phyloP scores from a whole-genome alignment of 2,797 vertebrate species.

The Leptoclinus maculatus region DNA sequence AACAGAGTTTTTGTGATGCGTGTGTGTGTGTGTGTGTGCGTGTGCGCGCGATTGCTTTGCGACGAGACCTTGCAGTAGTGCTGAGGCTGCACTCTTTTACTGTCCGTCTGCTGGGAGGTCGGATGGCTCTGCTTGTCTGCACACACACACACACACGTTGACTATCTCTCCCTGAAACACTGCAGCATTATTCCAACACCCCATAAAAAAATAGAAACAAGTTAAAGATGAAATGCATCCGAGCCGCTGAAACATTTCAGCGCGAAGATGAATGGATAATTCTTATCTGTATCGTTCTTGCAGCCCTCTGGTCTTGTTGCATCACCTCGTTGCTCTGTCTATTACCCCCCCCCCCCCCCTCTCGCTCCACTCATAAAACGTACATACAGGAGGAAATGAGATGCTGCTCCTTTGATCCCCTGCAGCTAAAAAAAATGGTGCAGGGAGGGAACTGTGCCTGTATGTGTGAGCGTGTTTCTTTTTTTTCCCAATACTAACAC shows the following conservation, averaged over 20 bases:
- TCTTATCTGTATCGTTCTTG: conserved; percentile 27
- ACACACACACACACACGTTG: conserved; percentile 8
- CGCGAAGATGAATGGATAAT: conserved; percentile 59
- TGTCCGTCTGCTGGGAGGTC: conserved; percentile 70
- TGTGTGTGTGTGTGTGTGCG: conserved; percentile 17
- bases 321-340: conserved; percentile 39
- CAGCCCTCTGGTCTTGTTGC: conserved; percentile 32
- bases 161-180: conserved; percentile 32
- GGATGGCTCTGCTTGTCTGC: conserved; percentile 47
- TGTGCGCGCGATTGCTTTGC: conserved; percentile 58
- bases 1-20: background rate
- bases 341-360: conserved; percentile 15
- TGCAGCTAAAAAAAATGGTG: conserved; percentile 58
- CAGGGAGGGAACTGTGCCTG: conserved; percentile 32
- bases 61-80: conserved; percentile 65
- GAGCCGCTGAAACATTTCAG: conserved; percentile 48
- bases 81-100: conserved; percentile 75
- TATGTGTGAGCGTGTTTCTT: conserved; percentile 11
- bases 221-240: conserved; percentile 58
- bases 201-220: conserved; percentile 60
- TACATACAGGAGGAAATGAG: conserved; percentile 65
- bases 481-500: conserved; percentile 1
- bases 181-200: conserved; percentile 63
- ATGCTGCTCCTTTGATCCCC: conserved; percentile 60
- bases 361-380: conserved; percentile 60